Base-by-base conservation (phyloP, 1,140 invertebrate genomes). In the Limonius californicus region DNA sequence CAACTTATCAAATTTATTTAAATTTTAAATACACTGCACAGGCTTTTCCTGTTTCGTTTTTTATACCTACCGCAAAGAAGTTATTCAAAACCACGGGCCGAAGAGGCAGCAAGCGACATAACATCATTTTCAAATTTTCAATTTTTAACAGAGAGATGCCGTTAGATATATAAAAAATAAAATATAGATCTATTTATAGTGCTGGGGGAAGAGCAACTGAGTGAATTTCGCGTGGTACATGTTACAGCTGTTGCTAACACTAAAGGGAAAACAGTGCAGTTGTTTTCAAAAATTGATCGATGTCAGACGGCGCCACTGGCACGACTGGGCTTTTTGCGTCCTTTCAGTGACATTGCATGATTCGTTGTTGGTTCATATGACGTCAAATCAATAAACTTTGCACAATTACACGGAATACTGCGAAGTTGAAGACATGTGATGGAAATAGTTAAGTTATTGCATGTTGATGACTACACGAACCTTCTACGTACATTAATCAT, bases 261-360 rank as follows among this genome's bases (percentile, higher is more conserved):
- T 7, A 47, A 30, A 43, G 9, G 57, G 15, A n/a, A n/a, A n/a
- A 61, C 23, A 59, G 32, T 45, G 23, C 15, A 15, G 12, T 16
- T 50, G 47, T 19, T 27, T 27, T 30, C 27, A 9, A 18, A 23
- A 39, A 18, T 16, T 35, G 8, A 21, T 32, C 15, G 59, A 54
- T 19, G 18, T n/a, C 45, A 50, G 45, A 21, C 43, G 20, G 30
- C 30, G 55, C 14, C 15, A 43, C 20, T 30, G 66, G 56, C 54
- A 57, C 56, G 45, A 42, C 57, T 1, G 50, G 7, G 35, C 32
- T 39, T 39, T 39, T 39, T 27, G 35, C 35, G 65, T 32, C 65
- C 65, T 64, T 64, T 42, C 21, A 12, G 53, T 68, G 64, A 71
- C 70, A 71, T 71, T 69, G 71, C 70, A 69, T 72, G 71, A 60